phyloP scores from a whole-genome alignment of 2,797 vertebrate genomes.

The Arrhamphus sclerolepis region DNA sequence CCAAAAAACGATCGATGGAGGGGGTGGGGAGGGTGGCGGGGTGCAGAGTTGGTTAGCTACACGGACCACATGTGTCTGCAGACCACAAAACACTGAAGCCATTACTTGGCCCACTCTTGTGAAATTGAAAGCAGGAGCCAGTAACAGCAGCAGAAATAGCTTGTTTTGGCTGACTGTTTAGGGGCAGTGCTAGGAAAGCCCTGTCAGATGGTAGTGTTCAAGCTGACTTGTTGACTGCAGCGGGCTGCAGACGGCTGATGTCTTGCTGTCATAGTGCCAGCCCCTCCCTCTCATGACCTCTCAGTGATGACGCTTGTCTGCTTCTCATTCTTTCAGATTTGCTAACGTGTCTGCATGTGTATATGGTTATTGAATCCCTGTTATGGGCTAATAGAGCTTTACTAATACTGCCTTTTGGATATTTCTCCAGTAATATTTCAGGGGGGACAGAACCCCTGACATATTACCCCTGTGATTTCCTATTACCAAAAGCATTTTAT shows the following conservation, averaged over 20 bases:
- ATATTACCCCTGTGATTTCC: too few species aligned
- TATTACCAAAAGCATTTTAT: too few species aligned
- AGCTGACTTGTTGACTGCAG: conserved; percentile 71
- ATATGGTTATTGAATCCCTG: conserved; percentile 12
- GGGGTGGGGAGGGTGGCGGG: conserved; percentile 1
- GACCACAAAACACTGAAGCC: conserved; percentile 77
- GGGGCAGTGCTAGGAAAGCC: conserved; percentile 63
- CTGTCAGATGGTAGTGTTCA: conserved; percentile 73
- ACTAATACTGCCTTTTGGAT: conserved; percentile 3
- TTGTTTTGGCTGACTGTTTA: conserved; percentile 64
- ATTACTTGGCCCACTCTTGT: conserved; percentile 72
- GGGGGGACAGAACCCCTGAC: neutral
- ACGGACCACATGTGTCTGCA: conserved; percentile 77
- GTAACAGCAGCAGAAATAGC: conserved; percentile 66
- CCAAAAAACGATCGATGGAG: conserved; percentile 41
- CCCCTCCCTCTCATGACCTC: conserved; percentile 56
- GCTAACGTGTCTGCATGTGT: conserved; percentile 47
- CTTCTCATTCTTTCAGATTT: conserved; percentile 52
- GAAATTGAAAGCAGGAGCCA: conserved; percentile 81
- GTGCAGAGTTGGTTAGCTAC: conserved; percentile 55
- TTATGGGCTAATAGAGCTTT: conserved; percentile 22
- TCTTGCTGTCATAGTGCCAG: conserved; percentile 65
- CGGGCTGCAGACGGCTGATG: conserved; percentile 64
- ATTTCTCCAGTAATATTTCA: neutral
- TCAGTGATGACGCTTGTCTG: conserved; percentile 48